A percentile compares a stretch with the other conserved stretches of the same genome.
phyloP scores from a whole-genome alignment of 2,797 vertebrate genomes.

The Ceyx erithaca region DNA sequence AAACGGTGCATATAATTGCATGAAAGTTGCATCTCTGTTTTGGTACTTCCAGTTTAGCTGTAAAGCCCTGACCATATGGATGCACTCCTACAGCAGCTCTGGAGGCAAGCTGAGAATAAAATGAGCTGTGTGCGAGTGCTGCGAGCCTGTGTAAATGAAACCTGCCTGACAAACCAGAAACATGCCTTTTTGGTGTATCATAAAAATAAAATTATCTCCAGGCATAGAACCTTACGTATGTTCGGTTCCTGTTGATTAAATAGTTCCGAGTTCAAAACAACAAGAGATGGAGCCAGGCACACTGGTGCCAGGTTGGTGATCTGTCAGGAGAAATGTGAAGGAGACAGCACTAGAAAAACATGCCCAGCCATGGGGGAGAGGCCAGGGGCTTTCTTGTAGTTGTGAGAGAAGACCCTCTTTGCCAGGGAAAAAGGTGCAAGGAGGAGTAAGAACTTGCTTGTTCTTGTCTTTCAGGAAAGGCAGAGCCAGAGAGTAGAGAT shows the following conservation, averaged over 20 bases:
- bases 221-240: neutral
- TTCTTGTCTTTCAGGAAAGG: neutral
- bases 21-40: conserved; percentile 53
- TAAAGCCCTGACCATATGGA: conserved; percentile 47
- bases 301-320: neutral
- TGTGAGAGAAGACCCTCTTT: neutral
- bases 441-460: neutral
- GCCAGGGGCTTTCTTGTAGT: neutral
- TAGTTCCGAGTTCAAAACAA: neutral
- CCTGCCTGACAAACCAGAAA: conserved; percentile 63
- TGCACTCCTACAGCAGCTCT: conserved; percentile 58
- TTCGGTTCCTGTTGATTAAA: conserved; percentile 40
- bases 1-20: conserved; percentile 26
- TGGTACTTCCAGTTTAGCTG: conserved; percentile 54
- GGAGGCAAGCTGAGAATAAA: conserved; percentile 71
- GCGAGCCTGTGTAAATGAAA: conserved; percentile 57
- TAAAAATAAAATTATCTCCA: conserved; percentile 62
- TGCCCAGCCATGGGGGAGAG: neutral
- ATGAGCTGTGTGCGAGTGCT: conserved; percentile 53
- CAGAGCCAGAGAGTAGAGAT: neutral
- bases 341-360: neutral
- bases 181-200: conserved; percentile 52
- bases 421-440: neutral
- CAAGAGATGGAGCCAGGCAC: neutral
- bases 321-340: neutral